Percentiles rank a stretch among this genome's conserved stretches.
Conservation (phyloP, 1,140 invertebrate species). For the Rhizoglyphus robini region DNA sequence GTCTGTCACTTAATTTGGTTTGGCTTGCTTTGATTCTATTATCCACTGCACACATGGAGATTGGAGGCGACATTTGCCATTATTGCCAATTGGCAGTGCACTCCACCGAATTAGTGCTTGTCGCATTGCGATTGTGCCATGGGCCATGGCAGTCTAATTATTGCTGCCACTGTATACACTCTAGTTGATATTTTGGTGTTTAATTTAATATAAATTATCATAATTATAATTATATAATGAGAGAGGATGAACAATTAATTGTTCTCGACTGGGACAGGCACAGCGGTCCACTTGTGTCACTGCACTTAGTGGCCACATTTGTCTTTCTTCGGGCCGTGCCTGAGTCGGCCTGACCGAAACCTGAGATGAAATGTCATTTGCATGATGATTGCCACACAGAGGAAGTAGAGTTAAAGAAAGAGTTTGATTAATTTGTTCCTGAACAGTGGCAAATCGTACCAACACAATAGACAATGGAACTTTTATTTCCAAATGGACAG, state of each 20-base stretch:
- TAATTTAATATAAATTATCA: conserved; percentile 10
- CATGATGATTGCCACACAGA: background rate
- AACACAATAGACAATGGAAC: background rate
- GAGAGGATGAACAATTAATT: background rate
- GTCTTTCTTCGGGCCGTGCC: background rate
- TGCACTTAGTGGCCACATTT: background rate
- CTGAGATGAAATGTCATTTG: background rate
- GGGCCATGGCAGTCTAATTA: too few relatives aligned
- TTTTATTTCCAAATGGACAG: background rate
- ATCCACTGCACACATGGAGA: background rate
- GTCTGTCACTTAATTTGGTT: too few relatives aligned
- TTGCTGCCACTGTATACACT: too few relatives aligned
- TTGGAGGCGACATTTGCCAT: background rate
- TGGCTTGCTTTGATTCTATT: too few relatives aligned
- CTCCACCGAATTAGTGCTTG: too few relatives aligned
- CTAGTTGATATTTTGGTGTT: background rate
- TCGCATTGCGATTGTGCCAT: too few relatives aligned
- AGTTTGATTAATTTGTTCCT: background rate
- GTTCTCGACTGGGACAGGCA: background rate
- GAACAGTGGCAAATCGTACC: background rate
- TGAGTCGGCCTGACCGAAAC: background rate
- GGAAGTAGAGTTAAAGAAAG: background rate
- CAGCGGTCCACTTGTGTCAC: too few relatives aligned
- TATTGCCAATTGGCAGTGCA: background rate
- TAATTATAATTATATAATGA: background rate